Percentiles rank a stretch among this genome's conserved stretches.
These are phyloP conservation scores for Danaus plexippus DNA, from an alignment of 1,140 invertebrate genomes.

Conservation along the genomic window DNA sequence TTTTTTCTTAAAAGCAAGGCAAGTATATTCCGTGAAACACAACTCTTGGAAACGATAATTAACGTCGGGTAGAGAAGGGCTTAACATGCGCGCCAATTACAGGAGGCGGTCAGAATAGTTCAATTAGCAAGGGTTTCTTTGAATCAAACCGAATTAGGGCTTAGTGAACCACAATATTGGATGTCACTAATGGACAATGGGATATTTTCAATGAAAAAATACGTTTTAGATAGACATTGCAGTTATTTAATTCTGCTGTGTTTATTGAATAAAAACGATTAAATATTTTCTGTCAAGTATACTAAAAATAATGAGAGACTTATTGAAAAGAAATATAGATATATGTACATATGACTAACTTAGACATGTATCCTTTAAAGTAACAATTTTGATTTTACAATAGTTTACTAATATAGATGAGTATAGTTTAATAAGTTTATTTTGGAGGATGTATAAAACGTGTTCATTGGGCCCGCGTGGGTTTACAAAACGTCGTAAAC, in stretches of 20 bases:
- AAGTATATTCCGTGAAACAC: constrained; percentile 5
- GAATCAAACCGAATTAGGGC: constrained; percentile 20
- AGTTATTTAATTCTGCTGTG: too few species aligned
- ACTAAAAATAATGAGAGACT: too few species aligned
- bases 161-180: constrained; percentile 14
- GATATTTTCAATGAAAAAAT: too few species aligned
- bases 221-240: too few species aligned
- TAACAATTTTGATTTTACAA: constrained; percentile 6
- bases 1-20: neutral
- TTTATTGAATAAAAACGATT: too few species aligned
- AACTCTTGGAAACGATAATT: constrained; percentile 12
- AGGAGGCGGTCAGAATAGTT: constrained; percentile 20
- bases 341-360: too few species aligned
- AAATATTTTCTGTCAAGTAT: too few species aligned
- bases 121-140: constrained; percentile 26
- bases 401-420: neutral
- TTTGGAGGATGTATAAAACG: constrained; percentile 10
- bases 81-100: constrained; percentile 28
- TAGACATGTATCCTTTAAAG: neutral
- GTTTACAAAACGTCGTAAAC: constrained; percentile 10
- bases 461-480: constrained; percentile 1
- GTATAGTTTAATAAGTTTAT: constrained; percentile 2
- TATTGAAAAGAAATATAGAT: too few species aligned
- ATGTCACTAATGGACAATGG: neutral
- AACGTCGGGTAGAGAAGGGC: constrained; percentile 12